phyloP scores from a whole-genome alignment of 2,113 vertebrate species.

The Ceyx melanurus region DNA sequence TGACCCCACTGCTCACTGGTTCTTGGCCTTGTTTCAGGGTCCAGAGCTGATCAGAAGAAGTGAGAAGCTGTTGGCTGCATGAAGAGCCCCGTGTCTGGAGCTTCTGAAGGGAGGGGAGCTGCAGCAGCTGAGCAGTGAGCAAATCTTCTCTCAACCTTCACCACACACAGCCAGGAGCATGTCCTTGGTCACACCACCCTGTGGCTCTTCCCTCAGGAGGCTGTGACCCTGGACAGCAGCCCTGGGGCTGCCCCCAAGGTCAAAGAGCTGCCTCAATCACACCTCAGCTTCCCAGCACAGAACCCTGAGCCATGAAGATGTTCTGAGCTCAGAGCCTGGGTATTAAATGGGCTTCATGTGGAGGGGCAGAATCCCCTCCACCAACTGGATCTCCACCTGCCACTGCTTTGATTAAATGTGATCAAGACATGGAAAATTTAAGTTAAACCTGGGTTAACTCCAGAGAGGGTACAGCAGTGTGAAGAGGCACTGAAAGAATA shows the following conservation, averaged over 20 bases:
- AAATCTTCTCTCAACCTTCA: fast-evolving
- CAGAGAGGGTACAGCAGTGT: background rate
- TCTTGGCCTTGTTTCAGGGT: background rate
- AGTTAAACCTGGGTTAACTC: background rate
- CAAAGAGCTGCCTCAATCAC: background rate
- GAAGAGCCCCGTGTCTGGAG: fast-evolving
- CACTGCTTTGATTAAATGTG: background rate
- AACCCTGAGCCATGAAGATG: too few relatives aligned
- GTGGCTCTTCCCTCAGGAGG: background rate
- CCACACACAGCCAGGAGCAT: background rate
- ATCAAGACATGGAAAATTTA: background rate
- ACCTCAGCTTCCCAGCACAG: fast-evolving
- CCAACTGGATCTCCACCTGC: background rate
- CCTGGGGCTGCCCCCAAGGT: background rate
- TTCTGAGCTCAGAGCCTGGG: background rate
- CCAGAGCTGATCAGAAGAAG: conserved; percentile 23
- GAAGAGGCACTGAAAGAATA: background rate
- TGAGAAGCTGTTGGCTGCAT: background rate
- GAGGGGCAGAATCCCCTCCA: background rate
- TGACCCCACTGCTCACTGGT: fast-evolving
- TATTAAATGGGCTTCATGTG: fast-evolving
- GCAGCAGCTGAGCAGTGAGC: background rate
- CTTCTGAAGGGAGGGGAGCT: too few relatives aligned
- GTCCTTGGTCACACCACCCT: fast-evolving
- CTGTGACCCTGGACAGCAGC: background rate